These are phyloP conservation scores for Temnothorax rugatulus DNA, from an alignment of 2,888 invertebrate species.

Conservation along the genomic window DNA sequence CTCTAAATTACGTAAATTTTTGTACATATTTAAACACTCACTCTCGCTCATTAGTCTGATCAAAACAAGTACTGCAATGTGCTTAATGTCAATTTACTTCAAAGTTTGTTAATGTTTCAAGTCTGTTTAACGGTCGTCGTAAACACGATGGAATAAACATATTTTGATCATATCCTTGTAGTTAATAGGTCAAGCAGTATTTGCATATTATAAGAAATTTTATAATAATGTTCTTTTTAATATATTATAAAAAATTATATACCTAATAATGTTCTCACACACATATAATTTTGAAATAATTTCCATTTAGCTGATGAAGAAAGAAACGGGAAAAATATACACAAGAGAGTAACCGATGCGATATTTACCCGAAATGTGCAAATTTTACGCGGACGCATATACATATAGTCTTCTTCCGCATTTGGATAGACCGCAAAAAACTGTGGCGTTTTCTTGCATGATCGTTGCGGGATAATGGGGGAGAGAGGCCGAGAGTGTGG, in stretches of 20 bases:
- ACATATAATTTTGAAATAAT: not conserved
- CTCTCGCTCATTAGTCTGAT: not conserved
- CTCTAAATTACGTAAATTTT: not conserved
- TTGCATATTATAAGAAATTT: not conserved
- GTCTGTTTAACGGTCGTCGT: not conserved
- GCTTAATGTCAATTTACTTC: not conserved
- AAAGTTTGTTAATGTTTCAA: not conserved
- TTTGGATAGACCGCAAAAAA: conserved; percentile 48
- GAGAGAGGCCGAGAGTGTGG: conserved; percentile 36
- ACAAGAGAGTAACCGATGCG: not conserved
- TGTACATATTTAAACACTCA: not conserved
- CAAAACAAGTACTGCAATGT: not conserved
- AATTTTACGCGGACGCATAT: conserved; percentile 1
- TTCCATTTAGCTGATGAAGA: not conserved
- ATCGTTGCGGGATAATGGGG: conserved; percentile 43
- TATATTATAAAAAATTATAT: not conserved
- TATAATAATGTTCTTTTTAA: not conserved
- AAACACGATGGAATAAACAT: not conserved
- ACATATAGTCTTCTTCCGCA: conserved; percentile 14
- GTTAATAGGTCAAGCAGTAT: not conserved
- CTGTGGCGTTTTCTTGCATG: conserved; percentile 31
- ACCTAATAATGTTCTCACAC: not conserved
- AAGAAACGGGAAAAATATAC: not conserved
- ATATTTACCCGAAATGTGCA: not conserved
- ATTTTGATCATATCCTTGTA: not conserved